Percentiles rank a stretch among this genome's conserved stretches.
These are phyloP conservation scores for Phalacrocorax aristotelis DNA, from an alignment of 2,113 vertebrate species.

Conservation along the genomic window DNA sequence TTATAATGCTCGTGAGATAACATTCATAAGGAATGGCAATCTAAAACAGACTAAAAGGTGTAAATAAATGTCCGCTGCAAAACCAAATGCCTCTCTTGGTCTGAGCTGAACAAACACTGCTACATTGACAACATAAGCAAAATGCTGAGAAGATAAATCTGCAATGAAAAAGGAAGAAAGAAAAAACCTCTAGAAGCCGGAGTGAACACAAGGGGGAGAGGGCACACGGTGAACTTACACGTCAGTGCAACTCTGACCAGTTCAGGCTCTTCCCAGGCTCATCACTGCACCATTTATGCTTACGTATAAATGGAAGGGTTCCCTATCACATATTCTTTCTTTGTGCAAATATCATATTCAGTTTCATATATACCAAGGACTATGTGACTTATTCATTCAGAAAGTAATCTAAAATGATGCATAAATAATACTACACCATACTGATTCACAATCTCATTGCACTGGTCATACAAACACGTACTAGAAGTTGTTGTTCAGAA, in stretches of 20 bases:
- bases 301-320: neutral
- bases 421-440: neutral
- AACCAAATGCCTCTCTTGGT: neutral
- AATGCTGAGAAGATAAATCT: neutral
- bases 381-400: neutral
- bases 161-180: neutral
- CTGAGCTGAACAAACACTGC: conserved; percentile 18
- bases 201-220: neutral
- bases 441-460: neutral
- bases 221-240: neutral
- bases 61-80: conserved; percentile 29
- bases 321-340: neutral
- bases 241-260: neutral
- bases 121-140: neutral
- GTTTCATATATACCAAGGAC: neutral
- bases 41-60: neutral
- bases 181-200: neutral
- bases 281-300: neutral
- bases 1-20: rapidly evolving
- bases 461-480: neutral
- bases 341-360: neutral
- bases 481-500: neutral
- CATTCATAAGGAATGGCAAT: neutral
- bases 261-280: neutral
- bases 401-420: neutral